Evolutionary conservation across 2,113 vertebrate species (phyloP).

Genomic region (Cyprinodon brontotheroides): DNA sequence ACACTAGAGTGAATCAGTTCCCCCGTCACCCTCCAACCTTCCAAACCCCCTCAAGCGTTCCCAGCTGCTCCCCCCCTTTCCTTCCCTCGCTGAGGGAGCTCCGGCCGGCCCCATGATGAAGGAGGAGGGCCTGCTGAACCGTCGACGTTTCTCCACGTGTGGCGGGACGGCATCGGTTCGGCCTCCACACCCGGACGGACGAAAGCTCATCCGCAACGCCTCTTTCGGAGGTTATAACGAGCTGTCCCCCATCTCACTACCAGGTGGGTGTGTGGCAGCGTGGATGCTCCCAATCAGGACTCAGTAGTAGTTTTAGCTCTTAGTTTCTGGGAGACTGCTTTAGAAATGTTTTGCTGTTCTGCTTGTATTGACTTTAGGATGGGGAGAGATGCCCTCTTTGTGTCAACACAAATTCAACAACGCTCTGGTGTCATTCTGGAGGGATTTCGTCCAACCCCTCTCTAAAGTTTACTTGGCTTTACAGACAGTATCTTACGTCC

Average conservation of each 20-base stretch:
- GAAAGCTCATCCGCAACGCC: conserved; percentile 96
- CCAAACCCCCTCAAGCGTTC: conserved; percentile 25
- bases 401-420: background rate
- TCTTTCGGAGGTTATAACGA: conserved; percentile 97
- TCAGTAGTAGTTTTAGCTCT: conserved; percentile 8
- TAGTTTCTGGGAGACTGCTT: background rate
- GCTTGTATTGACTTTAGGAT: background rate
- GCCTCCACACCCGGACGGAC: conserved; percentile 87
- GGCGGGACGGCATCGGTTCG: conserved; percentile 84
- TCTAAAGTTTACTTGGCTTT: too few species aligned
- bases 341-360: background rate
- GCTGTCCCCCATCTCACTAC: conserved; percentile 85
- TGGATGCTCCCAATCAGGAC: background rate
- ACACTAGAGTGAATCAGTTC: conserved; percentile 62
- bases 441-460: too few species aligned
- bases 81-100: conserved; percentile 40
- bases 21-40: conserved; percentile 19
- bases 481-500: too few species aligned
- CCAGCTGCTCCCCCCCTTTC: background rate
- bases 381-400: background rate
- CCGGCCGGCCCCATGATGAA: conserved; percentile 84
- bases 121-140: conserved; percentile 87
- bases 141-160: conserved; percentile 93
- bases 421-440: background rate
- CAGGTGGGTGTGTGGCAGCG: conserved; percentile 85